Base-by-base conservation (phyloP, 2,888 invertebrate genomes). In the Sminthurinus aureus region DNA sequence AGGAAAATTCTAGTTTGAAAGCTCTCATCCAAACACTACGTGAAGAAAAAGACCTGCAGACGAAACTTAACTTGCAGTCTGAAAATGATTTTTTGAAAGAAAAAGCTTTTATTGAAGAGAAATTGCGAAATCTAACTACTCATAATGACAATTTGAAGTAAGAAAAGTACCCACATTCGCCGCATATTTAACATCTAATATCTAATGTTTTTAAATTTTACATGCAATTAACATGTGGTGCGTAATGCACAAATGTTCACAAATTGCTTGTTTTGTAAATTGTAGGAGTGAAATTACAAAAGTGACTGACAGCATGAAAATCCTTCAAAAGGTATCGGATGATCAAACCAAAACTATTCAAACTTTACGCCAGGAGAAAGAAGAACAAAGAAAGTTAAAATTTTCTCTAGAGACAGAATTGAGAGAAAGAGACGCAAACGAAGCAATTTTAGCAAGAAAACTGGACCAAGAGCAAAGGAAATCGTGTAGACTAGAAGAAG, bases 261-360 rank as follows among this genome's bases (percentile, higher is more conserved):
- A 38, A 38, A 38, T 4, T 6, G 38, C 6, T n/a, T 18, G 20
- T 51, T 22, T 78, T 64, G 38, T n/a, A 22, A 66, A 83, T 78
- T 58, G 24, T 79, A 87, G 87, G 71, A 75, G 51, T 26, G 85
- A 88, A 52, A 79, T 85, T 8, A 81, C 79, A 18, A 79, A 85
- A 20, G 20, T 83, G 4, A 84, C 80, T 9, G 87, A 88, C 2
- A 88, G 87, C 81, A 83, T 85, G 58, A 75, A 80, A 3, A 83
- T 88, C 64, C 79, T 88, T 8, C 86, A 87, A 82, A 88, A 88
- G 84, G 80, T 88, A 6, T 85, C 85, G 11, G 85, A 86, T 76
- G 88, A 88, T 83, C 86, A 88, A 82, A 84, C 83, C 2, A 80
- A 84, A 15, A 87, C 87, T 0, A 85, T 86, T 18, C 24, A 67